Percentiles rank a stretch among this genome's conserved stretches.
phyloP scores from a whole-genome alignment of 2,888 invertebrate species.

The Mesoligia furuncula region DNA sequence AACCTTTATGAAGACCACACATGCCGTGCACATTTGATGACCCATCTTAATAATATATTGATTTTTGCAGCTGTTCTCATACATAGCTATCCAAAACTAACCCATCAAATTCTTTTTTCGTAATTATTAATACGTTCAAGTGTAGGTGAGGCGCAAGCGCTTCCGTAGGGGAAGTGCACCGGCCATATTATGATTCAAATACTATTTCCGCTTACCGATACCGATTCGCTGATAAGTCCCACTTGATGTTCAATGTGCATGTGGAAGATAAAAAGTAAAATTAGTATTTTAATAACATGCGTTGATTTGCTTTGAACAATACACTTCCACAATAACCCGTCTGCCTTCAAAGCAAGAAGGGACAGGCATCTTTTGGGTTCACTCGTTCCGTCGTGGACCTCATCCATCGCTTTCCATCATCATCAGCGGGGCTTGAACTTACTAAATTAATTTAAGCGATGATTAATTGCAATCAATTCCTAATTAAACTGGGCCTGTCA shows the following conservation, averaged over 20 bases:
- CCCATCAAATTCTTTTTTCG: conserved; percentile 48
- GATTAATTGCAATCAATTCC: background rate
- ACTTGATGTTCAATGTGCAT: conserved; percentile 54
- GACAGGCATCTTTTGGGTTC: background rate
- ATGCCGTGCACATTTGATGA: background rate
- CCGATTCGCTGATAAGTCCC: conserved; percentile 65
- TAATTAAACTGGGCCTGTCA: conserved; percentile 1
- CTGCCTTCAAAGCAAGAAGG: background rate
- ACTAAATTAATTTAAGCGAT: conserved; percentile 9
- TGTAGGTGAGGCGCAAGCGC: conserved; percentile 75
- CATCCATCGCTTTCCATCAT: background rate
- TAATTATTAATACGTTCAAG: conserved; percentile 63
- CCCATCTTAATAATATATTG: conserved; percentile 29
- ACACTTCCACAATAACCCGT: background rate
- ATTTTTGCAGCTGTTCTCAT: conserved; percentile 32
- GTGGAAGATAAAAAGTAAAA: conserved; percentile 41
- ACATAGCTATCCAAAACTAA: conserved; percentile 24
- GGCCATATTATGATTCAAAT: conserved; percentile 87
- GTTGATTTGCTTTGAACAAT: conserved; percentile 7
- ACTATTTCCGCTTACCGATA: conserved; percentile 77
- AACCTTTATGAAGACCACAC: background rate
- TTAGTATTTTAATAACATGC: conserved; percentile 11
- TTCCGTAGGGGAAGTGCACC: conserved; percentile 87
- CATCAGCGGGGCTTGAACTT: background rate
- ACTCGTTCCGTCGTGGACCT: background rate